These are phyloP conservation scores for Automeris io DNA, from an alignment of 2,888 invertebrate species.

Conservation along the genomic window DNA sequence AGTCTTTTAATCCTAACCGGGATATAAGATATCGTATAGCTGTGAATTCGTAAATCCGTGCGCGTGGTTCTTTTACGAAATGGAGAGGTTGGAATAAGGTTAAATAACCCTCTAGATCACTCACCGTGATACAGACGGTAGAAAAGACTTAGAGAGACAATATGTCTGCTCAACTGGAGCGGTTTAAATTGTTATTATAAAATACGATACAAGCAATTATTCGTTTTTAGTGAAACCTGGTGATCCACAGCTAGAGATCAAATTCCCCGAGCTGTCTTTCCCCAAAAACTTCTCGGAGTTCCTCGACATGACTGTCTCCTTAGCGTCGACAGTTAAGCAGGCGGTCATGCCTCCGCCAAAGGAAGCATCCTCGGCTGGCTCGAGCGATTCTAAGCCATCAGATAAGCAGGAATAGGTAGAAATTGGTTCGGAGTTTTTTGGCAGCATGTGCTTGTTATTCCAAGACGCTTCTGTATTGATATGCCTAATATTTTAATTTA, in stretches of 20 bases:
- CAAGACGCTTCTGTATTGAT: slow-evolving; percentile 13
- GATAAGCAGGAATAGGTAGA: slow-evolving; percentile 64
- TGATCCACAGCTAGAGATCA: slow-evolving; percentile 78
- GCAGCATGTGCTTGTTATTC: slow-evolving; percentile 9
- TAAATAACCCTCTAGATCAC: too few species aligned
- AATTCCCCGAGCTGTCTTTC: slow-evolving; percentile 77
- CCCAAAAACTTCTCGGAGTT: slow-evolving; percentile 79
- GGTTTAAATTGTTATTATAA: background rate
- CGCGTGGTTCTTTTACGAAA: too few species aligned
- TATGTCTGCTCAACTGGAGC: too few species aligned
- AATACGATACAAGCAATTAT: background rate
- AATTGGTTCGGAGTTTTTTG: slow-evolving; percentile 12
- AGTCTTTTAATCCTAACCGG: too few species aligned
- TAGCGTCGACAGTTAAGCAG: slow-evolving; percentile 60
- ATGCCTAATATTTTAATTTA: slow-evolving; percentile 2
- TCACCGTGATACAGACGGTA: too few species aligned
- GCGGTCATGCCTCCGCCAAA: slow-evolving; percentile 66
- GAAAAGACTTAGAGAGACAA: too few species aligned
- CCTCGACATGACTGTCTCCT: slow-evolving; percentile 53
- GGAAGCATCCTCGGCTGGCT: slow-evolving; percentile 42
- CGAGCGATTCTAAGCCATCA: slow-evolving; percentile 35
- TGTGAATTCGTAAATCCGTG: too few species aligned
- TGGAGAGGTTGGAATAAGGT: too few species aligned
- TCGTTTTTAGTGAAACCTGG: slow-evolving; percentile 79
- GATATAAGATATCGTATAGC: too few species aligned